A percentile compares a stretch with the other conserved stretches of the same genome.
phyloP scores from a whole-genome alignment of 2,113 vertebrate genomes.

The Colaptes auratus region DNA sequence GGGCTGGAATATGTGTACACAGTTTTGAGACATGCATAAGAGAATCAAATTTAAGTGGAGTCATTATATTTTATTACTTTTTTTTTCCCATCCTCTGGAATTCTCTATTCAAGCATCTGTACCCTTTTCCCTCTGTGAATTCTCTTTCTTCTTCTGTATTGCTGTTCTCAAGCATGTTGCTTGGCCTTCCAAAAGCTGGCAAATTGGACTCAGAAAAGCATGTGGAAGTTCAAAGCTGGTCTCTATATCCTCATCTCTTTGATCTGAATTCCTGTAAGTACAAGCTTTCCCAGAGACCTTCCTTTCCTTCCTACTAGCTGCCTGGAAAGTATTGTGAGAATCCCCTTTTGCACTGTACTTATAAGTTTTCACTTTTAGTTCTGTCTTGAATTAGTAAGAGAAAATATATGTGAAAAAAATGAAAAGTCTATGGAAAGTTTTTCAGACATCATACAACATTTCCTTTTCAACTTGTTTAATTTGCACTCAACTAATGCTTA shows the following conservation, averaged over 20 bases:
- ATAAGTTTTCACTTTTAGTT: not conserved
- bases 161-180: not conserved
- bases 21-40: not conserved
- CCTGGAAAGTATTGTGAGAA: not conserved
- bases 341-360: not conserved
- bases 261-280: not conserved
- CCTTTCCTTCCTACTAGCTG: not conserved
- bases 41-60: not conserved
- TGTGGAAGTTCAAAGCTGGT: not conserved
- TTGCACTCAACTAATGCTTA: not conserved
- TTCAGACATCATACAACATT: not conserved
- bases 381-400: not conserved
- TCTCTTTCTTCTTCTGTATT: not conserved
- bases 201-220: not conserved
- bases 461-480: not conserved
- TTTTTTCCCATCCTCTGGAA: not conserved
- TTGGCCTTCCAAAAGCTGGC: not conserved
- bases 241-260: not conserved
- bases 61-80: not conserved
- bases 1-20: not conserved
- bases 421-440: not conserved
- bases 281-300: not conserved
- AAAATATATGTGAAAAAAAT: not conserved
- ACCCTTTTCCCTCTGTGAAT: not conserved
- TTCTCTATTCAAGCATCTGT: not conserved